Conservation (phyloP, 2,797 vertebrate genomes). For the Notoglanidium macrostoma region DNA sequence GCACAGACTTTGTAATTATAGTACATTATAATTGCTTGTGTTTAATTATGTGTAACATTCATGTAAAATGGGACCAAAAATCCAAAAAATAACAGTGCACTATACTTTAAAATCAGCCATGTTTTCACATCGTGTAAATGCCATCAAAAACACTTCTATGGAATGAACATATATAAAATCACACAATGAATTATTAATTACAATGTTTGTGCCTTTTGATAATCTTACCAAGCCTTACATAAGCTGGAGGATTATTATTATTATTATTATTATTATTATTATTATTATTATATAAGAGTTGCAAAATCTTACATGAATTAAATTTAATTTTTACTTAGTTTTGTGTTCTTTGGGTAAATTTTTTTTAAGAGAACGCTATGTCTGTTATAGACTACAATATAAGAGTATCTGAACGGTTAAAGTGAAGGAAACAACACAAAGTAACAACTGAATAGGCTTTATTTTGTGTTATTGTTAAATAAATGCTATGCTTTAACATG, state of each 20-base stretch:
- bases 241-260: background rate
- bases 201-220: slow-evolving; percentile 23
- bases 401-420: background rate
- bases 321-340: background rate
- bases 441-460: slow-evolving; percentile 9
- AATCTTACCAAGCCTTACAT: background rate
- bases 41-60: background rate
- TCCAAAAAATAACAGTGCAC: background rate
- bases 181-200: background rate
- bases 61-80: background rate
- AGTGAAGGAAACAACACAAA: slow-evolving; percentile 16
- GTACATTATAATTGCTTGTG: background rate
- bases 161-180: slow-evolving; percentile 9
- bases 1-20: background rate
- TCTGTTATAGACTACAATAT: background rate
- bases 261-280: slow-evolving; percentile 4
- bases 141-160: slow-evolving; percentile 4
- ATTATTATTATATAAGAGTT: background rate
- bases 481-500: slow-evolving; percentile 20
- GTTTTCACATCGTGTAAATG: slow-evolving; percentile 4
- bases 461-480: slow-evolving; percentile 32
- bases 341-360: background rate
- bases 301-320: background rate
- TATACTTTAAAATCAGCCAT: slow-evolving; percentile 27
- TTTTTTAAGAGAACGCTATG: background rate